These are phyloP conservation scores for Toxonevra muliebris DNA, from an alignment of 2,888 invertebrate species.

Conservation along the genomic window DNA sequence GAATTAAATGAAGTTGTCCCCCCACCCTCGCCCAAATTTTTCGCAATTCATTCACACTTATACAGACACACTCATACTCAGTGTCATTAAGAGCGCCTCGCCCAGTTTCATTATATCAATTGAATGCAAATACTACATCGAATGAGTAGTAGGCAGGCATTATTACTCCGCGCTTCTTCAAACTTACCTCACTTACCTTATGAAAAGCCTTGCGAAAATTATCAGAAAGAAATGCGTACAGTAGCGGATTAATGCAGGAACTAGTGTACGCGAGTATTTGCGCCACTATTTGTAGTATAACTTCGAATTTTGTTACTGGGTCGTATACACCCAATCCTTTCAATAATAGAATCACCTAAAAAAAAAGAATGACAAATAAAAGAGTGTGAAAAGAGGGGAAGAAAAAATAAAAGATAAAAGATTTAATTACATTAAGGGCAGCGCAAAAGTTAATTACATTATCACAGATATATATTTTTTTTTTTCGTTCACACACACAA, in stretches of 20 bases:
- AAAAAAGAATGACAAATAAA: constrained; percentile 42
- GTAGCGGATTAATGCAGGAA: constrained; percentile 92
- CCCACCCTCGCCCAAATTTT: no score
- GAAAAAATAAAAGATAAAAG: no score
- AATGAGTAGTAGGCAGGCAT: background rate
- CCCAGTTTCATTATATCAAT: no score
- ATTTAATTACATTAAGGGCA: no score
- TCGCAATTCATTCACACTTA: no score
- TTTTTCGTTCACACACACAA: no score
- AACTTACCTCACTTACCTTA: constrained; percentile 64
- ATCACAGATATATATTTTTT: no score
- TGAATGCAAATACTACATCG: background rate
- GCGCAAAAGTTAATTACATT: no score
- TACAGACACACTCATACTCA: no score
- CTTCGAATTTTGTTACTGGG: constrained; percentile 65
- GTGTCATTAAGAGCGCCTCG: no score
- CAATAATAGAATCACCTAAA: constrained; percentile 80
- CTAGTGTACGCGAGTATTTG: constrained; percentile 91
- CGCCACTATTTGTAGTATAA: constrained; percentile 78
- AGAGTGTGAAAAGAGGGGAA: background rate
- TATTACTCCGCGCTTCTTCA: background rate
- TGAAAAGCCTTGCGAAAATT: constrained; percentile 91
- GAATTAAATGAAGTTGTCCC: no score
- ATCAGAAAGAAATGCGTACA: constrained; percentile 93
- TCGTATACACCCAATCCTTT: constrained; percentile 73